A percentile compares a stretch with the other conserved stretches of the same genome.
Evolutionary conservation across 2,797 vertebrate species (phyloP).

Genomic region (Cyprinella venusta): DNA sequence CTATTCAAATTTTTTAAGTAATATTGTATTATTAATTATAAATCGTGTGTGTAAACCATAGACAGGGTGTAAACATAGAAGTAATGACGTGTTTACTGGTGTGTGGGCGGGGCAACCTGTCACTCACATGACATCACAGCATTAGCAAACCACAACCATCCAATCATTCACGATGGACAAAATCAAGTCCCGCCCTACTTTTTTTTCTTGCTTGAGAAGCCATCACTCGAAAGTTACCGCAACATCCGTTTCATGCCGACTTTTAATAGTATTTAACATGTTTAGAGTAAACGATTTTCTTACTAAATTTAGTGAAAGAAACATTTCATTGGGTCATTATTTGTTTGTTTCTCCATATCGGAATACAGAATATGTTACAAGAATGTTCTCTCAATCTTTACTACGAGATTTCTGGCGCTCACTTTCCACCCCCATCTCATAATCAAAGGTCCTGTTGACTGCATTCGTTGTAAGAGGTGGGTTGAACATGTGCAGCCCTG

Average conservation of each 20-base stretch:
- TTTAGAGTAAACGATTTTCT: neutral
- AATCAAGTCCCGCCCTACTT: neutral
- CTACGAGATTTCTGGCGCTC: neutral
- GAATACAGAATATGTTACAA: neutral
- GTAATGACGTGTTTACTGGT: neutral
- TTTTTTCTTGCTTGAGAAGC: neutral
- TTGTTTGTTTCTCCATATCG: neutral
- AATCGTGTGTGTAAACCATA: too few relatives aligned
- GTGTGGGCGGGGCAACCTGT: neutral
- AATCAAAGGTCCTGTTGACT: conserved; percentile 10
- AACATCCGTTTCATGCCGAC: neutral
- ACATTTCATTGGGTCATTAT: neutral
- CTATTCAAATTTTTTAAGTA: neutral
- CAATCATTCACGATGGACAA: too few relatives aligned
- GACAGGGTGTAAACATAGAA: too few relatives aligned
- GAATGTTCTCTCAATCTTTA: neutral
- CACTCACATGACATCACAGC: too few relatives aligned
- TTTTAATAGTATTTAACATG: neutral
- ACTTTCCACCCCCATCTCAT: neutral
- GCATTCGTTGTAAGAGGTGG: neutral
- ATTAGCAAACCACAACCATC: too few relatives aligned
- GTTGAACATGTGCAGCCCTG: conserved; percentile 41
- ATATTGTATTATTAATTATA: neutral
- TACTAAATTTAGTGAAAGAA: neutral
- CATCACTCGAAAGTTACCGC: neutral